phyloP scores from a whole-genome alignment of 1,140 invertebrate genomes.

The Polyergus mexicanus region DNA sequence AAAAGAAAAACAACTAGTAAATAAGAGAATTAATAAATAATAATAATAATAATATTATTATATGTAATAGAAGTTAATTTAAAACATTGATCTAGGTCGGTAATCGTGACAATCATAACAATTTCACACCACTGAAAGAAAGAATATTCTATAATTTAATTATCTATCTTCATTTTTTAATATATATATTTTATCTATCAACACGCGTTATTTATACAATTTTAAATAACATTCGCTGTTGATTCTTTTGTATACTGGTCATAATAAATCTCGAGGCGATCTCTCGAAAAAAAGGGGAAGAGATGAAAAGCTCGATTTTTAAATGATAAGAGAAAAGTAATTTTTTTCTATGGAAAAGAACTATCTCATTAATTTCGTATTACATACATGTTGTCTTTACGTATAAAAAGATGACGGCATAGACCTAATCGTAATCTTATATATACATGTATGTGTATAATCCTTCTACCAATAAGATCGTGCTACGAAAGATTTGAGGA shows the following conservation, averaged over 20 bases:
- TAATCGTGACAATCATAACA: background rate
- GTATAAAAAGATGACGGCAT: background rate
- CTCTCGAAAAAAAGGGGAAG: too few species aligned
- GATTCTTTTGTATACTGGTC: too few species aligned
- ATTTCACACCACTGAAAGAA: background rate
- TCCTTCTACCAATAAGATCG: conserved; percentile 49
- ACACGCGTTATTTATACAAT: too few species aligned
- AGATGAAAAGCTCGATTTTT: too few species aligned
- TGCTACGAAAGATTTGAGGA: conserved; percentile 26
- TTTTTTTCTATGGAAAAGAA: too few species aligned
- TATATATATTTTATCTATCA: too few species aligned
- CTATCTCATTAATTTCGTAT: background rate
- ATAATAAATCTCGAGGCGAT: too few species aligned
- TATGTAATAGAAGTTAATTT: background rate
- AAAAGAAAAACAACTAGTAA: background rate
- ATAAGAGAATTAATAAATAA: background rate
- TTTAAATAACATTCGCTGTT: too few species aligned
- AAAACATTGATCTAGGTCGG: background rate
- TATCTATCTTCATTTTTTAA: background rate
- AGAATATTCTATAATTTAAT: conserved; percentile 16
- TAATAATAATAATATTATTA: too few species aligned
- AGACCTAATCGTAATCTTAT: background rate
- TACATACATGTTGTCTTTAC: background rate
- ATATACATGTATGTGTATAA: background rate
- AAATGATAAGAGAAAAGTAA: too few species aligned